Base-by-base conservation (phyloP, 2,113 vertebrate genomes). In the Centropristis striata region DNA sequence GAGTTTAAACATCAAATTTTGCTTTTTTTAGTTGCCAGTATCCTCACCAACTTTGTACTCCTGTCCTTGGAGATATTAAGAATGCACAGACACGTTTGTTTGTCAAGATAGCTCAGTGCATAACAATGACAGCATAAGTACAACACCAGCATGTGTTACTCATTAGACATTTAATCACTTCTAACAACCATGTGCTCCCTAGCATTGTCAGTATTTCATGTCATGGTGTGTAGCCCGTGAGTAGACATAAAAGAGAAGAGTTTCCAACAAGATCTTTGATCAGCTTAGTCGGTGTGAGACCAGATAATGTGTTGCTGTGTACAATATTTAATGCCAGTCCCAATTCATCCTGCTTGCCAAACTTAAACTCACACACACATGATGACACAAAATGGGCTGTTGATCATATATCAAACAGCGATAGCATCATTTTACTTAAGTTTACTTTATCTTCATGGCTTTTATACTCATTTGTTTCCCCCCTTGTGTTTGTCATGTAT, bases 401-500 rank as follows among this genome's bases (percentile, higher is more conserved):
- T 58, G 75, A 44, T 66, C 57, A n/a, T 65, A 36, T 6, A 70
- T 85, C 75, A 63, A 59, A n/a, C 21, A 5, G 32, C 8, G 61
- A 84, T 65, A 41, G 15, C 18, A 59, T 77, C 54, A 5, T 49
- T 36, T 84, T 82, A 65, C 80, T 9, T 64, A 55, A 55, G 78
- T 78, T 87, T 70, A 60, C 71, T 86, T 88, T 87, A 83, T 86
- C 58, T 85, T 70, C 83, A 78, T 84, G 58, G 47, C 60, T 88
- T 53, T 86, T 90, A 28, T 88, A 70, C 83, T 92, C 90, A 92
- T 94, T 88, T 86, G 63, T 88, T 78, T 50, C 68, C 58, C 80
- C 46, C 47, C 63, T 20, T 81, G 74, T 92, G 90, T 95, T 87
- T 95, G 88, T 93, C 89, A 82, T 93, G 89, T 92, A 86, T 92